Percentiles rank a stretch among this genome's conserved stretches.
phyloP scores from a whole-genome alignment of 2,797 vertebrate species.

The Monodelphis domestica region DNA sequence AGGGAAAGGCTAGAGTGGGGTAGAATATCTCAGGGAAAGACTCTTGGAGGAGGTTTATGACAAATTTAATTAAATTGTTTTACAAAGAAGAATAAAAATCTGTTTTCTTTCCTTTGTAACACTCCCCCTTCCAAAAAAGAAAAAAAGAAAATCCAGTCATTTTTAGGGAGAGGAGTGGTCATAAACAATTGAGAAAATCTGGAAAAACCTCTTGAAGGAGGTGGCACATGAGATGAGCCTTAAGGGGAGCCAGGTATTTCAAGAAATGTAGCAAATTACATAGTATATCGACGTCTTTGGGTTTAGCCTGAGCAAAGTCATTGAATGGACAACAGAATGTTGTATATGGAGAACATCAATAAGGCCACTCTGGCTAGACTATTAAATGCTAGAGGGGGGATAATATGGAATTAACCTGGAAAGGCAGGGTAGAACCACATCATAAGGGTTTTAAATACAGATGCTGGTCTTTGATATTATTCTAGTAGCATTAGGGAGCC shows the following conservation, averaged over 20 bases:
- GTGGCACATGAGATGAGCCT: not conserved
- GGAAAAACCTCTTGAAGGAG: not conserved
- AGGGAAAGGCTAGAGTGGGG: conserved; percentile 5
- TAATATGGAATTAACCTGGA: not conserved
- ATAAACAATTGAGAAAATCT: not conserved
- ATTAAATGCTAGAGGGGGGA: not conserved
- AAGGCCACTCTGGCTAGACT: not conserved
- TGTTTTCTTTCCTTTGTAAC: not conserved
- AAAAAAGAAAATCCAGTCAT: not conserved
- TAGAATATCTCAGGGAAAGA: not conserved
- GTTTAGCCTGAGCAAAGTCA: not conserved
- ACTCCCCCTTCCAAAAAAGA: not conserved
- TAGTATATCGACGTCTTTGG: not conserved
- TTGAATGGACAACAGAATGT: not conserved
- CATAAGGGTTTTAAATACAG: not conserved
- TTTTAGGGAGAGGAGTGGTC: not conserved
- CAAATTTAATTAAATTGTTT: conserved; percentile 36
- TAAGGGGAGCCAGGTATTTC: not conserved
- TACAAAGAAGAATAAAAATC: not conserved
- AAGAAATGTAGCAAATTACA: not conserved
- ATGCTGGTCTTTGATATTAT: not conserved
- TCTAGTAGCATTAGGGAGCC: not conserved
- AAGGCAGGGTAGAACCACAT: not conserved
- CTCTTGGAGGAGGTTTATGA: conserved; percentile 29
- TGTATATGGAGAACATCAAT: not conserved